Evolutionary conservation across 2,888 invertebrate species (phyloP).

Genomic region (Ophion costatus): DNA sequence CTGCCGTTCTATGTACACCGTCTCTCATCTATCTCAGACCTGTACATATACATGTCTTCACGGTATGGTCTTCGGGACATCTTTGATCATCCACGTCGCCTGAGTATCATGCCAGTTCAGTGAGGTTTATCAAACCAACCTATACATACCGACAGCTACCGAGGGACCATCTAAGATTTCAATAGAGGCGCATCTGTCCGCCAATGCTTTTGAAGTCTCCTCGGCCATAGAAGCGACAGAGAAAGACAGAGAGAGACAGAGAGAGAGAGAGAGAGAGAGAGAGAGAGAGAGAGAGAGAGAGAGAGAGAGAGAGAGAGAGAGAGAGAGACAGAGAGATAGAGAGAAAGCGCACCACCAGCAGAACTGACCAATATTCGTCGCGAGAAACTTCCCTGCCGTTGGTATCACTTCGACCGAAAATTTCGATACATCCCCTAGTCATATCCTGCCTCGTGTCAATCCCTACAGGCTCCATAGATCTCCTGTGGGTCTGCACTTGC

Average conservation of each 20-base stretch:
- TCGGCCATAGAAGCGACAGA: constrained; percentile 60
- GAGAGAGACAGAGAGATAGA: constrained; percentile 11
- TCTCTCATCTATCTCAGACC: constrained; percentile 22
- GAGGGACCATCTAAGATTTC: constrained; percentile 76
- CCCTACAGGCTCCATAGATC: constrained; percentile 30
- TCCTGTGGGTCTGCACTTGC: constrained; percentile 2
- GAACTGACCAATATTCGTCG: constrained; percentile 55
- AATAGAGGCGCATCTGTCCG: constrained; percentile 73
- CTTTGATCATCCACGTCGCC: constrained; percentile 80
- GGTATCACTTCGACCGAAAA: constrained; percentile 24
- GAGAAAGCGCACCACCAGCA: constrained; percentile 3
- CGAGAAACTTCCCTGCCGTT: constrained; percentile 42
- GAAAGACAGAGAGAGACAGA: constrained; percentile 1
- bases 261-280: constrained; percentile 27
- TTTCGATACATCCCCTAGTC: constrained; percentile 32
- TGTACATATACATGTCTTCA: constrained; percentile 7
- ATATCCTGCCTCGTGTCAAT: constrained; percentile 25
- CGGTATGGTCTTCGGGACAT: constrained; percentile 72
- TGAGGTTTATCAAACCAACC: constrained; percentile 41
- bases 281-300: constrained; percentile 6
- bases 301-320: constrained; percentile 17
- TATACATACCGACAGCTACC: constrained; percentile 36
- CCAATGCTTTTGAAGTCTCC: constrained; percentile 79
- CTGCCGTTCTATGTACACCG: constrained; percentile 51
- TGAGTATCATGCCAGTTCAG: constrained; percentile 56